Percentiles rank a stretch among this genome's conserved stretches.
Conservation (phyloP, 2,113 vertebrate species). For the Chloropsis hardwickii region DNA sequence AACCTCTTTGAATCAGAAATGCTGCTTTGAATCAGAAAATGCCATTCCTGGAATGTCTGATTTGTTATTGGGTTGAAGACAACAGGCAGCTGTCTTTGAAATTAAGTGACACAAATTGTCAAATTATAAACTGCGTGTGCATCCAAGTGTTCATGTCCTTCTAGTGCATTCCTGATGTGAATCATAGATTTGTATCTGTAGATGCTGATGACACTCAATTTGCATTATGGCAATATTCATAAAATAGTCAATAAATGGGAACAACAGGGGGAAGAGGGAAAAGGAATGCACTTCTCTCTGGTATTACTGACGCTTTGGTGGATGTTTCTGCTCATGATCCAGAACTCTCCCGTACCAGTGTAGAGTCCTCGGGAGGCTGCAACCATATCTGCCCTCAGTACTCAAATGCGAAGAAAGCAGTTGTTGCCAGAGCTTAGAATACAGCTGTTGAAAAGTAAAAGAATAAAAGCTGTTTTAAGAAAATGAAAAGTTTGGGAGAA, state of each 20-base stretch:
- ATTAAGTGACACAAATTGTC: neutral
- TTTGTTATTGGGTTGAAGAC: neutral
- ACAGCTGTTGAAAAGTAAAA: neutral
- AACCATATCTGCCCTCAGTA: neutral
- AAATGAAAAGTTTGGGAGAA: neutral
- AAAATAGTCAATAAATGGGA: neutral
- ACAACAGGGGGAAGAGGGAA: neutral
- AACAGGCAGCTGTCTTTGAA: neutral
- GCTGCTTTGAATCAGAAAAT: neutral
- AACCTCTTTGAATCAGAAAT: neutral
- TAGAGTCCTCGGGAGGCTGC: neutral
- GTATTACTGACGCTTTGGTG: neutral
- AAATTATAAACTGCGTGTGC: neutral
- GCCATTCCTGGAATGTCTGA: neutral
- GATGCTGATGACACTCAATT: neutral
- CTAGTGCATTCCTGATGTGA: neutral
- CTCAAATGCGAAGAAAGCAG: neutral
- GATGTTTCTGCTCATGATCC: neutral
- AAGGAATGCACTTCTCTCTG: neutral
- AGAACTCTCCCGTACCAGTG: neutral
- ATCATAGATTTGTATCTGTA: neutral
- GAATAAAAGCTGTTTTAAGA: neutral
- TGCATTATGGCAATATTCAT: neutral
- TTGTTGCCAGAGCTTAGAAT: neutral
- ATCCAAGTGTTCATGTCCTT: neutral